phyloP scores from a whole-genome alignment of 92 coral and sea anemone genomes.

The Diadumene lineata region DNA sequence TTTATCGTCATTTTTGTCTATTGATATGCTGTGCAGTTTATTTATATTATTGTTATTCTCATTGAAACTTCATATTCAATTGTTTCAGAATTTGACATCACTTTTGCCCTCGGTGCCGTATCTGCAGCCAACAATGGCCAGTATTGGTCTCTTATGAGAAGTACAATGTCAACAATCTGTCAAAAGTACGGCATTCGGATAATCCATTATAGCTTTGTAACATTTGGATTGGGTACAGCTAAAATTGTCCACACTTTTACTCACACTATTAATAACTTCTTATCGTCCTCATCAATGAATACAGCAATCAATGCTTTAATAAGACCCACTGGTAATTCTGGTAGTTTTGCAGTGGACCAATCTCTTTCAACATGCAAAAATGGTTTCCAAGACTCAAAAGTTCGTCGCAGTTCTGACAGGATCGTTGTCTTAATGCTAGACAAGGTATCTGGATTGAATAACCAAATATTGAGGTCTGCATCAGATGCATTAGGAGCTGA shows the following conservation, averaged over 20 bases:
- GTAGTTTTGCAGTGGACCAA: constrained; percentile 14
- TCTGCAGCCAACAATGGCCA: constrained; percentile 14
- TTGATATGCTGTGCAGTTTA: too few species aligned
- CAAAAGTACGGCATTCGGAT: constrained; percentile 21
- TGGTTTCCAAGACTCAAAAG: constrained; percentile 22
- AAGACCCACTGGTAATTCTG: constrained; percentile 19
- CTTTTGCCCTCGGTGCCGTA: constrained; percentile 33
- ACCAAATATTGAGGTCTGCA: neutral
- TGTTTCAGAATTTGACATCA: constrained; percentile 42
- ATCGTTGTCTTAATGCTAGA: constrained; percentile 28
- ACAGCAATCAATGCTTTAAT: neutral
- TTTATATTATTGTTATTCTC: too few species aligned
- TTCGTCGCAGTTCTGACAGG: constrained; percentile 27
- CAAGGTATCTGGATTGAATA: constrained; percentile 5
- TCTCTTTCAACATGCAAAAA: constrained; percentile 17
- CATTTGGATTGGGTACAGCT: constrained; percentile 30
- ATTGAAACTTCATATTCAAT: too few species aligned
- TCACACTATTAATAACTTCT: neutral
- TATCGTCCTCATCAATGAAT: constrained; percentile 9
- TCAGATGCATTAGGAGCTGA: constrained; percentile 15
- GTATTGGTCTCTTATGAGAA: constrained; percentile 10
- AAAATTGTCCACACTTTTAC: constrained; percentile 8
- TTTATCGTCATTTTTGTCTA: too few species aligned
- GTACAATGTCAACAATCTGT: constrained; percentile 15
- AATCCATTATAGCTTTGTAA: constrained; percentile 28